phyloP scores from a whole-genome alignment of 1,140 invertebrate species.

The Trichonephila inaurata region DNA sequence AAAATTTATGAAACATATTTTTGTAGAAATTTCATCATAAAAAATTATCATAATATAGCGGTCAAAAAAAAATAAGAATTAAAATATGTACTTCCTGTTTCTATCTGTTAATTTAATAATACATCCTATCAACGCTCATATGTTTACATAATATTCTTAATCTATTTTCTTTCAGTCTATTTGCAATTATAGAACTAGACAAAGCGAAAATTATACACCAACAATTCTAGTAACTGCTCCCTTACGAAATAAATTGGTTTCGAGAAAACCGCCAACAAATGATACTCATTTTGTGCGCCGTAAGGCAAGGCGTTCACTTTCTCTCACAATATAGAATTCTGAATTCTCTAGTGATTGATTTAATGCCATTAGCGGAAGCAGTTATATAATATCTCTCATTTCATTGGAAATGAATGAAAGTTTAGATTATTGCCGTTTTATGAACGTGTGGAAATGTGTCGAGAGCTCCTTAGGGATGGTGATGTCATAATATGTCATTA shows the following conservation, averaged over 20 bases:
- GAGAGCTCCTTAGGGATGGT: background rate
- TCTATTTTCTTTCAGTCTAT: background rate
- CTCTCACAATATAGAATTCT: background rate
- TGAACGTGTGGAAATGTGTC: background rate
- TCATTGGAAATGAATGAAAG: background rate
- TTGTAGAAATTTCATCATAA: too few species aligned
- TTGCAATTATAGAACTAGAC: background rate
- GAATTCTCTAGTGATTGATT: background rate
- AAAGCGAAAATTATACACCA: background rate
- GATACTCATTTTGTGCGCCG: background rate
- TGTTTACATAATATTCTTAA: too few species aligned
- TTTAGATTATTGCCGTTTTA: background rate
- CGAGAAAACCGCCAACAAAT: background rate
- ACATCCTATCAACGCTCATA: too few species aligned
- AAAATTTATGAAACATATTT: too few species aligned
- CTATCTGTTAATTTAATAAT: too few species aligned
- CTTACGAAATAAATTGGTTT: background rate
- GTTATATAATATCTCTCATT: background rate
- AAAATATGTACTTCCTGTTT: too few species aligned
- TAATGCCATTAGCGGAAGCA: background rate
- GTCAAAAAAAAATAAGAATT: too few species aligned
- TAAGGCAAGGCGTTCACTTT: conserved; percentile 11
- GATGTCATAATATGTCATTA: background rate
- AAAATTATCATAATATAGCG: too few species aligned
- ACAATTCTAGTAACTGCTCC: background rate